Percentiles rank a stretch among this genome's conserved stretches.
Evolutionary conservation across 1,140 invertebrate species (phyloP).

Genomic region (Myzus persicae): DNA sequence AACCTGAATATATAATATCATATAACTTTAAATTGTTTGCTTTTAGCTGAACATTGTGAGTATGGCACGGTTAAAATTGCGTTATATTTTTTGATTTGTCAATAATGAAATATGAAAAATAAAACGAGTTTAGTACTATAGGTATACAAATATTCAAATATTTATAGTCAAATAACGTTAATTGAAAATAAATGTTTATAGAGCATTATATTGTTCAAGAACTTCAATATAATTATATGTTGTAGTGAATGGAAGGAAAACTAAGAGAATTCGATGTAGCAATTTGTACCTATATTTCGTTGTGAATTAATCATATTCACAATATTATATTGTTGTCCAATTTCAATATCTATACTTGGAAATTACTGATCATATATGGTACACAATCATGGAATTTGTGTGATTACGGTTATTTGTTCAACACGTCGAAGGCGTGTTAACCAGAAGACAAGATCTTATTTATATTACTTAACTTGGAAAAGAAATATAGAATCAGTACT

Average conservation of each 20-base stretch:
- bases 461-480: neutral
- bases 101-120: neutral
- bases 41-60: neutral
- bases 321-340: neutral
- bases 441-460: neutral
- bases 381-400: neutral
- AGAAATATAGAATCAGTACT: neutral
- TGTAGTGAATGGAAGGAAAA: too few species aligned
- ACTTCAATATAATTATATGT: neutral
- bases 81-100: neutral
- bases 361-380: neutral
- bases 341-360: neutral
- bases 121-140: neutral
- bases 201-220: neutral
- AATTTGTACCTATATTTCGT: neutral
- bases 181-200: neutral
- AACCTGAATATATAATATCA: neutral
- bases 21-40: neutral
- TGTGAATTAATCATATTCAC: neutral
- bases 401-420: neutral
- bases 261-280: too few species aligned
- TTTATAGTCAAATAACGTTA: neutral
- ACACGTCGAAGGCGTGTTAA: neutral
- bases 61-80: neutral
- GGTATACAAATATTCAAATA: neutral